A percentile compares a stretch with the other conserved stretches of the same genome.
phyloP scores from a whole-genome alignment of 1,140 invertebrate genomes.

The Oncopeltus fasciatus region DNA sequence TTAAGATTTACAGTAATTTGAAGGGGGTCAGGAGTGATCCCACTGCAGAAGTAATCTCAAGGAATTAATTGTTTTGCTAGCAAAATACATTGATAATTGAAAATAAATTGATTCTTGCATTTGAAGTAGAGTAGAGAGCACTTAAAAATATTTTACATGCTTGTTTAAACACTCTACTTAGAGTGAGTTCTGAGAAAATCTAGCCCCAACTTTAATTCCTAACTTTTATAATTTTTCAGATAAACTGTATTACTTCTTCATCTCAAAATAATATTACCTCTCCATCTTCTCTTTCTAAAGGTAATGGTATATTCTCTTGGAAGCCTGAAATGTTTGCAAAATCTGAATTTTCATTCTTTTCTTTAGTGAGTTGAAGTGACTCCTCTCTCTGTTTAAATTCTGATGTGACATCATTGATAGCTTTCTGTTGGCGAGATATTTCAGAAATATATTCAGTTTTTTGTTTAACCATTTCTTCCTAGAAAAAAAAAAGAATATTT shows the following conservation, averaged over 20 bases:
- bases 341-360: background rate
- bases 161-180: too few relatives aligned
- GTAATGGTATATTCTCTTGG: background rate
- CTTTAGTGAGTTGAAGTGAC: conserved; percentile 1
- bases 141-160: too few relatives aligned
- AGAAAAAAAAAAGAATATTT: background rate
- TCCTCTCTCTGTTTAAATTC: conserved; percentile 11
- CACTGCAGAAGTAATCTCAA: too few relatives aligned
- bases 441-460: background rate
- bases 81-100: too few relatives aligned
- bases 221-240: too few relatives aligned
- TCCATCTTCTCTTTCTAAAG: conserved; percentile 25
- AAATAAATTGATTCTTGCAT: too few relatives aligned
- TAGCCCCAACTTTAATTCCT: background rate
- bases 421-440: background rate
- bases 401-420: background rate
- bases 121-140: too few relatives aligned
- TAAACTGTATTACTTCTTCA: too few relatives aligned
- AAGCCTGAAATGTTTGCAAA: background rate
- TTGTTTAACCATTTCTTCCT: background rate
- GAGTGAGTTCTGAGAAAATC: too few relatives aligned
- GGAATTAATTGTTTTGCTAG: too few relatives aligned
- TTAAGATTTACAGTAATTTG: too few relatives aligned
- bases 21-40: too few relatives aligned
- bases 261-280: conserved; percentile 23